phyloP scores from a whole-genome alignment of 2,888 invertebrate genomes.

The Lissonota sp. region DNA sequence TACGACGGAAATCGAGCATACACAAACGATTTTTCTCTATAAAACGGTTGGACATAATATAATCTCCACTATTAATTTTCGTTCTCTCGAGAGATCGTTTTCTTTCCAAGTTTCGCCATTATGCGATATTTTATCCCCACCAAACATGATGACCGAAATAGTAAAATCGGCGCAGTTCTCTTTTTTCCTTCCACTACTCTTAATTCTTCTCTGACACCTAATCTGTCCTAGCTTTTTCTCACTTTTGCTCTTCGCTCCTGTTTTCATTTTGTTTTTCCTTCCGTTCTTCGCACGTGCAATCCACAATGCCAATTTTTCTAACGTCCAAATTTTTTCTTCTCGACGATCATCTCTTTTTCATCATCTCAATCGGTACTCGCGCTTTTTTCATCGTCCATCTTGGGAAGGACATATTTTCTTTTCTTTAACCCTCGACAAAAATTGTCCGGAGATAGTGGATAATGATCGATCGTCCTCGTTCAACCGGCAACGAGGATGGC shows the following conservation, averaged over 20 bases:
- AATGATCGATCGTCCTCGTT: constrained; percentile 50
- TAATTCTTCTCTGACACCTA: constrained; percentile 15
- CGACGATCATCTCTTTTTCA: background rate
- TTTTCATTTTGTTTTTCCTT: background rate
- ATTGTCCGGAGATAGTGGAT: constrained; percentile 31
- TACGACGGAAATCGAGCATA: too few relatives aligned
- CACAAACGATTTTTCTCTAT: too few relatives aligned
- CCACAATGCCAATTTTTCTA: background rate
- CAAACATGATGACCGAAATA: too few relatives aligned
- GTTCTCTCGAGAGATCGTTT: too few relatives aligned
- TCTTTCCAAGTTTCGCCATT: too few relatives aligned
- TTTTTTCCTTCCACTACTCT: constrained; percentile 6
- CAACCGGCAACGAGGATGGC: constrained; percentile 32
- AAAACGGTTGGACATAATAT: too few relatives aligned
- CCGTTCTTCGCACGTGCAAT: background rate
- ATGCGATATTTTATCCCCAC: too few relatives aligned
- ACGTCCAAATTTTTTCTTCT: background rate
- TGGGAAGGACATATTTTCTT: background rate
- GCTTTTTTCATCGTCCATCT: background rate
- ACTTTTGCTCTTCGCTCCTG: background rate
- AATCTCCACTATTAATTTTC: too few relatives aligned
- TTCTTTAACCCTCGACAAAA: constrained; percentile 27
- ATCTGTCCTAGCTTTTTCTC: background rate
- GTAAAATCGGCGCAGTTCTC: background rate
- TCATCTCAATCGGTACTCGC: background rate